A percentile compares a stretch with the other conserved stretches of the same genome.
Conservation (phyloP, 2,797 vertebrate genomes). For the Platyrinchus mystaceus region DNA sequence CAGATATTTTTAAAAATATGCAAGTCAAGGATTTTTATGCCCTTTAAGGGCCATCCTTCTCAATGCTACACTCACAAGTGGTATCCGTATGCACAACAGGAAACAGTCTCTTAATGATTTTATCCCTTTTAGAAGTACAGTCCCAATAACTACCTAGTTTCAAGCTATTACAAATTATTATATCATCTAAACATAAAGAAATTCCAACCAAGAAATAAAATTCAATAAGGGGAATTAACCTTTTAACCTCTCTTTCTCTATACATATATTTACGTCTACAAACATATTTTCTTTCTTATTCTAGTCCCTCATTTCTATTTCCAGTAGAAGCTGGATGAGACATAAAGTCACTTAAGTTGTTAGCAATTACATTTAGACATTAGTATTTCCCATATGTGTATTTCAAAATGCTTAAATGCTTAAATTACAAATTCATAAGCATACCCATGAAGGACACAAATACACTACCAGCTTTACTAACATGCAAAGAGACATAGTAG, state of each 20-base stretch:
- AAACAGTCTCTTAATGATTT: neutral
- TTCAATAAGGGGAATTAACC: neutral
- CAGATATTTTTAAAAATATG: neutral
- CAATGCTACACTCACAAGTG: neutral
- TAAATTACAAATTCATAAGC: neutral
- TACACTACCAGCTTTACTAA: neutral
- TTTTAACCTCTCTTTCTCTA: neutral
- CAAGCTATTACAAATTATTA: neutral
- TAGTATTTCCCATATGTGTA: neutral
- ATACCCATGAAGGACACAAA: neutral
- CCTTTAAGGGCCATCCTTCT: neutral
- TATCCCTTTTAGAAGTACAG: neutral
- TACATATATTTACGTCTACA: neutral
- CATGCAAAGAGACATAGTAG: neutral
- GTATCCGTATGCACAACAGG: neutral
- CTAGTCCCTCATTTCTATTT: neutral
- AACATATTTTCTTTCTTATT: neutral
- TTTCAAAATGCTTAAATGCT: neutral
- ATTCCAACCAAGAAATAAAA: neutral
- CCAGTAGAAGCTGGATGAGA: neutral
- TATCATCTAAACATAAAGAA: neutral
- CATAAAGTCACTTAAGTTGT: neutral
- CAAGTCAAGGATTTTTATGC: neutral
- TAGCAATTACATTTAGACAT: neutral
- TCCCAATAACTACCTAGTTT: neutral